Conservation (phyloP, 2,797 vertebrate species). For the Thaleichthys pacificus region DNA sequence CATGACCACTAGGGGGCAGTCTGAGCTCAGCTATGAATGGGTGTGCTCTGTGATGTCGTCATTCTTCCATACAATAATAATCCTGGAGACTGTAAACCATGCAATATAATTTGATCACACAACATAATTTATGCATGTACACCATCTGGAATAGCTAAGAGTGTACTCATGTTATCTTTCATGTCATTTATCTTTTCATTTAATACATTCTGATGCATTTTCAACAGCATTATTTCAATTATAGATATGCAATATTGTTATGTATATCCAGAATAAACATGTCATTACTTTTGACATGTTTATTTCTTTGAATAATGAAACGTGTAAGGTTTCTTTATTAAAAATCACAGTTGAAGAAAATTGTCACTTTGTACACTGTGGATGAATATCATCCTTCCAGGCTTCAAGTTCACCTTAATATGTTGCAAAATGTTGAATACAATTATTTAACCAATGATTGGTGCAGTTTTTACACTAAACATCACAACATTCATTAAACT, state of each 20-base stretch:
- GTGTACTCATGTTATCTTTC: background rate
- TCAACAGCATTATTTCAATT: background rate
- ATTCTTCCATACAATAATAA: background rate
- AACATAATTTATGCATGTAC: background rate
- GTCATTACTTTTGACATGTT: no score
- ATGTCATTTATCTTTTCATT: no score
- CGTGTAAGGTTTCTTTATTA: no score
- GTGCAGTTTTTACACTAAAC: no score
- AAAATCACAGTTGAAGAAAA: no score
- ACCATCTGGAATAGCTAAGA: background rate
- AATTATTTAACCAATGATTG: no score
- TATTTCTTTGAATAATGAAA: no score
- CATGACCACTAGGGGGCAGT: conserved; percentile 6
- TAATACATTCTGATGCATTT: background rate
- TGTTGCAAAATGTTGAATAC: no score
- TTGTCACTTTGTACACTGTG: no score
- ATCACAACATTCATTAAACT: no score
- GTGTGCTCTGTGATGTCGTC: background rate
- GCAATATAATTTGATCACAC: background rate
- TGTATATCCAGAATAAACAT: background rate
- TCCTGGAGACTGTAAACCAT: background rate
- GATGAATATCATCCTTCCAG: no score
- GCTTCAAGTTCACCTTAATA: no score
- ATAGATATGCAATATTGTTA: background rate
- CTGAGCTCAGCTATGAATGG: background rate